These are phyloP conservation scores for Nasua narica DNA, from an alignment of 2,797 vertebrate genomes.

Conservation along the genomic window DNA sequence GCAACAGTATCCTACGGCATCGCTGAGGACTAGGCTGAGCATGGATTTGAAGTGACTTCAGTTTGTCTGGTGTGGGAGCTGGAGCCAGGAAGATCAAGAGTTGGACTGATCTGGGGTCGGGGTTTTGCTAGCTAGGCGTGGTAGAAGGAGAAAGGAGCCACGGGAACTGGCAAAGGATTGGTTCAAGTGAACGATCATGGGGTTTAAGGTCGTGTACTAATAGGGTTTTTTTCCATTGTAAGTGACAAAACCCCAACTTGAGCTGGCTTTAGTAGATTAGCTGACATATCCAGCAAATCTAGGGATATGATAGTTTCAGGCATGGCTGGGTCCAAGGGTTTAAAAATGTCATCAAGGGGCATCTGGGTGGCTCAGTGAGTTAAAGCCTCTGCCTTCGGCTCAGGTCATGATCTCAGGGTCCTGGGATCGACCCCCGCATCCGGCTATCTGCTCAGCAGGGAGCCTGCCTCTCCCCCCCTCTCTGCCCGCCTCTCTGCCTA, in stretches of 20 bases:
- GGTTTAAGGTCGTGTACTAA: neutral
- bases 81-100: neutral
- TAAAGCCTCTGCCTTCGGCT: no score
- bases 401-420: no score
- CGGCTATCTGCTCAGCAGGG: no score
- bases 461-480: no score
- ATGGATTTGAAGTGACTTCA: neutral
- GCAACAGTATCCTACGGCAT: neutral
- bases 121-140: neutral
- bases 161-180: neutral
- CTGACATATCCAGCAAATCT: neutral
- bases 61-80: neutral
- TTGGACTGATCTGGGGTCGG: neutral
- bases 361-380: no score
- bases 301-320: neutral
- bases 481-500: no score
- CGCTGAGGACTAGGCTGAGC: neutral
- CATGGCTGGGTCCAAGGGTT: neutral
- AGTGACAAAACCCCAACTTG: neutral
- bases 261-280: neutral
- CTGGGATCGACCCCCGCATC: no score
- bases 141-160: neutral
- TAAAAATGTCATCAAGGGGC: neutral
- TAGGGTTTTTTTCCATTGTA: neutral
- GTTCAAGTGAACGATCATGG: neutral